These are phyloP conservation scores for Drosophila mojavensis DNA, from an alignment of 1,140 invertebrate genomes.

Conservation along the genomic window DNA sequence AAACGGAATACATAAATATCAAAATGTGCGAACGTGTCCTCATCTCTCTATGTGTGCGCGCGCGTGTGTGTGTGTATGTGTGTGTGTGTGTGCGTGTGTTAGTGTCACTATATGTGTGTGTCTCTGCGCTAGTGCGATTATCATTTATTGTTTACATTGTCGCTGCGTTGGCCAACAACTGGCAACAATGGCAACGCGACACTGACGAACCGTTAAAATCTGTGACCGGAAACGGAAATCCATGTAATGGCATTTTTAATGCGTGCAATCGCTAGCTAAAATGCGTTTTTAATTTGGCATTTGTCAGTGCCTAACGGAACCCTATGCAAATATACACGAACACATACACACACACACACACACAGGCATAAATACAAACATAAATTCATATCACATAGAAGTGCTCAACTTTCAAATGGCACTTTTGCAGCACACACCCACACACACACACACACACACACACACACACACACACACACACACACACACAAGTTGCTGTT, in stretches of 20 bases:
- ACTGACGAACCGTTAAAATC: conserved; percentile 43
- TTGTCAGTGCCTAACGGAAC: conserved; percentile 5
- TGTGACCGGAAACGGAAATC: conserved; percentile 57
- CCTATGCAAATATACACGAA: neutral
- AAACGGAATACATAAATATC: conserved; percentile 30
- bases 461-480: neutral
- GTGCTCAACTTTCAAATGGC: neutral
- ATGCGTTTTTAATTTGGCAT: conserved; percentile 47
- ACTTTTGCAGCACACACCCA: neutral
- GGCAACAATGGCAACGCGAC: conserved; percentile 25
- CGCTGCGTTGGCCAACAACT: conserved; percentile 1
- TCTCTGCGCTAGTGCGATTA: conserved; percentile 7
- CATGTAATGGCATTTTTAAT: conserved; percentile 51
- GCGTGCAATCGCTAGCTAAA: conserved; percentile 24
- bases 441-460: neutral
- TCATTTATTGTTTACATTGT: conserved; percentile 44
- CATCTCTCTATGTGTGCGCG: too few relatives aligned
- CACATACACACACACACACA: conserved; percentile 1
- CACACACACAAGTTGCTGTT: conserved; percentile 12
- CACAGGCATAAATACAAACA: neutral
- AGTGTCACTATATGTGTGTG: neutral
- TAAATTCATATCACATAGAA: neutral
- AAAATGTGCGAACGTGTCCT: conserved; percentile 1
- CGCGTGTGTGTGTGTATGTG: neutral
- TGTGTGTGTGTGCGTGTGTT: neutral